Percentiles rank a stretch among this genome's conserved stretches.
Evolutionary conservation across 2,888 invertebrate species (phyloP).

Genomic region (Rhogogaster chlorosoma): DNA sequence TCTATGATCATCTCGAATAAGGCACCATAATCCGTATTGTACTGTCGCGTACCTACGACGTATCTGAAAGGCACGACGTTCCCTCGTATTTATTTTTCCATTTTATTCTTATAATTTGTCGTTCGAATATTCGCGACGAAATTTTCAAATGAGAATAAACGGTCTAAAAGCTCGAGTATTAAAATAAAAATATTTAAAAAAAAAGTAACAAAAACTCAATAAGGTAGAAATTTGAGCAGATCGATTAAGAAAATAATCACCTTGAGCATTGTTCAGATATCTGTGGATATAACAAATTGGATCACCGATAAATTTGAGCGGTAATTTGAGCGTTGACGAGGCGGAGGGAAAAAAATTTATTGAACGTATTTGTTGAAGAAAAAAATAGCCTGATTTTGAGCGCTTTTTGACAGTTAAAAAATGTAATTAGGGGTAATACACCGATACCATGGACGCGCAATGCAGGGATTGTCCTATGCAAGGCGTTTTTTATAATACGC

Average conservation of each 20-base stretch:
- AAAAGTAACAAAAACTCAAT: background rate
- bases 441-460: conserved; percentile 54
- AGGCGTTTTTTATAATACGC: conserved; percentile 57
- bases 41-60: too few species aligned
- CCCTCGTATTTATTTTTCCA: background rate
- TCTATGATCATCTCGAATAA: conserved; percentile 14
- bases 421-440: background rate
- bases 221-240: conserved; percentile 56
- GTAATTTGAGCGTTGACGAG: conserved; percentile 51
- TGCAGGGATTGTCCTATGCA: conserved; percentile 69
- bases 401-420: conserved; percentile 6
- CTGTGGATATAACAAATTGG: conserved; percentile 19
- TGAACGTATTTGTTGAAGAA: too few species aligned
- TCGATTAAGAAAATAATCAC: conserved; percentile 28
- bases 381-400: conserved; percentile 47
- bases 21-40: background rate
- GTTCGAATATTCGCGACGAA: background rate
- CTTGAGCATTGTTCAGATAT: conserved; percentile 47
- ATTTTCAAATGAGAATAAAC: background rate
- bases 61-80: background rate
- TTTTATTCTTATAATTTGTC: background rate
- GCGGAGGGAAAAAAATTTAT: background rate
- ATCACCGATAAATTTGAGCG: conserved; percentile 49
- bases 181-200: background rate
- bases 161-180: background rate